Base-by-base conservation (phyloP, 2,797 vertebrate species). In the Champsocephalus gunnari region DNA sequence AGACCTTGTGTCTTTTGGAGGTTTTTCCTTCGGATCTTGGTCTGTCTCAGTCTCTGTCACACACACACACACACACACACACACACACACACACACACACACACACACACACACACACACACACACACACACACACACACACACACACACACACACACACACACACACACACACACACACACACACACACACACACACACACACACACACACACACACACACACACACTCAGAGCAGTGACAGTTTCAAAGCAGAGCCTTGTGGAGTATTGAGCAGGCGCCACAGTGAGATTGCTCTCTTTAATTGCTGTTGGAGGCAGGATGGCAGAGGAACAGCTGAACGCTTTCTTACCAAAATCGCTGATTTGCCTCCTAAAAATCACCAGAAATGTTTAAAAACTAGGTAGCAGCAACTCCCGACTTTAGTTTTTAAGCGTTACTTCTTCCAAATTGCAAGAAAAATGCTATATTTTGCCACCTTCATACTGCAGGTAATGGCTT, bases 231-330 rank as follows among this genome's bases (percentile, higher is more conserved):
- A 70, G 16, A 76, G 17, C 47, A 54, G 82, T 81, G 87, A 82
- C 81, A 66, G 83, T 86, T 90, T 90, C 84, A 86, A 89, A 91
- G 89, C 76, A 28, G 49, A 6, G 76, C 58, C 72, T 82, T n/a
- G 73, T 86, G 82, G 81, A 82, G 58, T 70, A 72, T 84, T 83
- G 82, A 89, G 74, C 73, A 70, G 73, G 62, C 79, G 83, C 67
- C 67, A 72, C 21, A 11, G 84, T 64, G 82, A 88, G 86, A 79
- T 53, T 66, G 47, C 63, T 53, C 51, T 82, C 76, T 85, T 85
- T 89, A 89, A 90, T 91, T 91, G 87, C 86, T 84, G 87, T 87
- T 82, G 85, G 81, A 76, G 63, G 79, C 48, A 48, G 65, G 73
- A 80, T 77, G 85, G 86, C 79, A 80, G 79, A 75, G 86, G 53